A percentile compares a stretch with the other conserved stretches of the same genome.
Conservation (phyloP, 2,888 invertebrate species). For the Stenoptilia bipunctidactyla region DNA sequence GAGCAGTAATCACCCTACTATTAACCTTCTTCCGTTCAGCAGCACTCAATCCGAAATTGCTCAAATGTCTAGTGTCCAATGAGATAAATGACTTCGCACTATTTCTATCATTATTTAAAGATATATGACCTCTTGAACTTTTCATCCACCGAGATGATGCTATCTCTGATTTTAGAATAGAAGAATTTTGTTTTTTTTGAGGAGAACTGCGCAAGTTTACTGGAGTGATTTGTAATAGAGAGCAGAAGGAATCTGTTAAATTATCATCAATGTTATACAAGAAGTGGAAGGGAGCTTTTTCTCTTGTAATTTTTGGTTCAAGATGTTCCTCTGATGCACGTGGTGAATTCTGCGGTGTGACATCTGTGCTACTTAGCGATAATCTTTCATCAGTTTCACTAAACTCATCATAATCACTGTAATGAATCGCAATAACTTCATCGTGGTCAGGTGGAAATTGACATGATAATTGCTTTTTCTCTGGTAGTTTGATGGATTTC, state of each 20-base stretch:
- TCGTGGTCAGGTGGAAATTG: constrained; percentile 51
- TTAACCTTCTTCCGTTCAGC: constrained; percentile 38
- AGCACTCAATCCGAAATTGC: constrained; percentile 34
- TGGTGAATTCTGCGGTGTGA: constrained; percentile 59
- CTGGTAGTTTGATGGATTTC: constrained; percentile 42
- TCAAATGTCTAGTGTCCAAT: constrained; percentile 44
- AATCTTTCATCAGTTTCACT: constrained; percentile 57
- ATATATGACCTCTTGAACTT: constrained; percentile 49
- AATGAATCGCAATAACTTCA: constrained; percentile 56
- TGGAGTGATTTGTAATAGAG: constrained; percentile 57
- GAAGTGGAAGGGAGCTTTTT: constrained; percentile 30
- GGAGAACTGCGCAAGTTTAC: constrained; percentile 48
- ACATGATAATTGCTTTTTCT: constrained; percentile 24
- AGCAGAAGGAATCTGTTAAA: constrained; percentile 47
- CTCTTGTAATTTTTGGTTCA: constrained; percentile 35
- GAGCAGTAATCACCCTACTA: constrained; percentile 47
- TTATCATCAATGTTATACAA: constrained; percentile 30
- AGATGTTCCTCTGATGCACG: constrained; percentile 18
- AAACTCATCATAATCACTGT: constrained; percentile 51
- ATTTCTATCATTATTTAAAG: constrained; percentile 50
- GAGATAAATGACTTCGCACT: constrained; percentile 63
- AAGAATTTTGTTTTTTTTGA: constrained; percentile 42
- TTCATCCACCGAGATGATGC: constrained; percentile 64
- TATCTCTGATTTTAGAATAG: constrained; percentile 53
- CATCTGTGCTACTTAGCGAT: constrained; percentile 55